A percentile compares a stretch with the other conserved stretches of the same genome.
These are phyloP conservation scores for Malurus alboscapulatus DNA, from an alignment of 2,113 vertebrate species.

Conservation along the genomic window DNA sequence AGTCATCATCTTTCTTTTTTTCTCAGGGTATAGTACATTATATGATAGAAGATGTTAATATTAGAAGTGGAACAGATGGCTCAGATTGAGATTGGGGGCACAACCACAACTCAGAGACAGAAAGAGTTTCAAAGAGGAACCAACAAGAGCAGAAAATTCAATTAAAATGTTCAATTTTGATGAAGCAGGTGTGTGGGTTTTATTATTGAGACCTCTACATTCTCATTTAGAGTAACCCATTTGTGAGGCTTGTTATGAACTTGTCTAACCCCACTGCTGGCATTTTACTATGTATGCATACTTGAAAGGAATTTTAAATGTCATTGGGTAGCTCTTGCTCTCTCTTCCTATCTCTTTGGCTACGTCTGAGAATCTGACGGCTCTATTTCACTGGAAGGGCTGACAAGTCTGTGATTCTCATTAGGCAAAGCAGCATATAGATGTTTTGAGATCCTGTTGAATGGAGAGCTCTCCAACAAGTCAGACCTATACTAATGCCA, in stretches of 20 bases:
- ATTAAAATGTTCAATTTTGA: conserved; percentile 49
- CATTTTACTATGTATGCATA: conserved; percentile 31
- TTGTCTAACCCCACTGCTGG: conserved; percentile 40
- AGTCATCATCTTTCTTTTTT: conserved; percentile 18
- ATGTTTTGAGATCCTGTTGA: background rate
- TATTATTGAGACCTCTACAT: conserved; percentile 34
- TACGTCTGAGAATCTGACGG: conserved; percentile 5
- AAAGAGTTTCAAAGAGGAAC: conserved; percentile 45
- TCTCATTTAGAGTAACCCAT: conserved; percentile 53
- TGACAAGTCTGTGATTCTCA: conserved; percentile 35
- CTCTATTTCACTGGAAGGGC: background rate
- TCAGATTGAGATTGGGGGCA: conserved; percentile 31
- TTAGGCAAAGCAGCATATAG: background rate
- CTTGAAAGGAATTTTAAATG: conserved; percentile 59
- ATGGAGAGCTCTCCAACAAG: background rate
- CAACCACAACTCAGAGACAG: background rate
- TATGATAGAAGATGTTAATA: conserved; percentile 48
- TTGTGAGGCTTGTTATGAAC: conserved; percentile 40
- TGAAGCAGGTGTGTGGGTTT: conserved; percentile 34
- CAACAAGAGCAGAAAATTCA: conserved; percentile 39
- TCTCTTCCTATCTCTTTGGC: background rate
- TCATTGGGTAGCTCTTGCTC: conserved; percentile 28
- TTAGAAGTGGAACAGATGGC: conserved; percentile 59
- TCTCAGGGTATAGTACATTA: background rate
- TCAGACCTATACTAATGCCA: background rate